Conservation (phyloP, 2,797 vertebrate genomes). For the Corythornis leucogaster region DNA sequence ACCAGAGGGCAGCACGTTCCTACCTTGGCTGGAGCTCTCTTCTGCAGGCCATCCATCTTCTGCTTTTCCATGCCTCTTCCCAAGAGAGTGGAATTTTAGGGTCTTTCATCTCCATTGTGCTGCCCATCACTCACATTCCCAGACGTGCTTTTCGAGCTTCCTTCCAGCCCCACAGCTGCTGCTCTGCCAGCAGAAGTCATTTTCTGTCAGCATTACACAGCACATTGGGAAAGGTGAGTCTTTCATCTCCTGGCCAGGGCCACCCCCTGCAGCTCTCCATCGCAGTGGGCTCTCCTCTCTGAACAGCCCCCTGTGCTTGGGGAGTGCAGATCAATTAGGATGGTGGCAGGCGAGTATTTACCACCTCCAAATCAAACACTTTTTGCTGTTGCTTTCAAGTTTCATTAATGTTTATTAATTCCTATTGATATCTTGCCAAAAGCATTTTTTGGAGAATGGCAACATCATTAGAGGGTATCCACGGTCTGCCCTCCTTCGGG, state of each 20-base stretch:
- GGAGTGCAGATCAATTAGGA: not conserved
- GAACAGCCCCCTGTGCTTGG: not conserved
- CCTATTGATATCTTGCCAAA: not conserved
- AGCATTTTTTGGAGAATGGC: not conserved
- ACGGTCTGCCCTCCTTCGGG: not conserved
- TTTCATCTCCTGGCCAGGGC: not conserved
- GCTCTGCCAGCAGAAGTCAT: not conserved
- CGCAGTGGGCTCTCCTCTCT: not conserved
- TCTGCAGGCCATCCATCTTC: not conserved
- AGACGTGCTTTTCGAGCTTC: not conserved
- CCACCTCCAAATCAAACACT: not conserved
- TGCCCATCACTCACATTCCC: not conserved
- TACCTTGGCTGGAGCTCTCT: not conserved
- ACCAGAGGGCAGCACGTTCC: not conserved
- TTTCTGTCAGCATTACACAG: not conserved
- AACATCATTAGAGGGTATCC: conserved; percentile 2
- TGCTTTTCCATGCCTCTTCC: not conserved
- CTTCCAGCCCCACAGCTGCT: not conserved
- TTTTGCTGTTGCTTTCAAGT: not conserved
- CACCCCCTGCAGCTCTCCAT: not conserved
- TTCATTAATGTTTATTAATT: conserved; percentile 4
- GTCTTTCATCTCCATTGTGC: not conserved
- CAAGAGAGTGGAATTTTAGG: not conserved
- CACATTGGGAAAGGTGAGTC: not conserved
- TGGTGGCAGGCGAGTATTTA: not conserved